Conservation (phyloP, 2,888 invertebrate species). For the Ennomos erosarius region DNA sequence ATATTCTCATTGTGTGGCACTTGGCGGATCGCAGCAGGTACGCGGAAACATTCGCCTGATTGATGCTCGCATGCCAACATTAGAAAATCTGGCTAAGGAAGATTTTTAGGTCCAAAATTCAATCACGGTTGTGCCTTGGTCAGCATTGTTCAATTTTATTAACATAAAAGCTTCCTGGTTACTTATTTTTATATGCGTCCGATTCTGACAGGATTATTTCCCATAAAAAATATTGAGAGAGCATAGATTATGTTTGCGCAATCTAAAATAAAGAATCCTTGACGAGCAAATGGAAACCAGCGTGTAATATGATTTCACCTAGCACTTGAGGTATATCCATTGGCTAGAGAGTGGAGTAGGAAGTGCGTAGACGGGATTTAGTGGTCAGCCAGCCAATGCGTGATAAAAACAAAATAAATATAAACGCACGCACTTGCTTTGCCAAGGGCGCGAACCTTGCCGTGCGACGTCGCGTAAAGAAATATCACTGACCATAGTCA, state of each 20-base stretch:
- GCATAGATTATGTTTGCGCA: slow-evolving; percentile 16
- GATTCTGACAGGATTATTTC: slow-evolving; percentile 15
- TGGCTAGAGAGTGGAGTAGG: slow-evolving; percentile 48
- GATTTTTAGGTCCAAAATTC: slow-evolving; percentile 43
- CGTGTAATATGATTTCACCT: slow-evolving; percentile 33
- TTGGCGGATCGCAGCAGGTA: slow-evolving; percentile 58
- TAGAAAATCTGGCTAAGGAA: slow-evolving; percentile 47
- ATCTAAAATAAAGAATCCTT: slow-evolving; percentile 20
- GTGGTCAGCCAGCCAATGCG: slow-evolving; percentile 58
- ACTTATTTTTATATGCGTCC: slow-evolving; percentile 7
- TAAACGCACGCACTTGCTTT: slow-evolving; percentile 56
- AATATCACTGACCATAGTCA: slow-evolving; percentile 38
- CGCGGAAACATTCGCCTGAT: slow-evolving; percentile 57
- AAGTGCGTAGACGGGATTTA: slow-evolving; percentile 54
- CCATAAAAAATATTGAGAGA: slow-evolving; percentile 10
- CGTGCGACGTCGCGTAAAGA: slow-evolving; percentile 29
- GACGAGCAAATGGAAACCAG: slow-evolving; percentile 13
- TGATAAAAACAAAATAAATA: slow-evolving; percentile 65
- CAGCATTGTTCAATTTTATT: slow-evolving; percentile 34
- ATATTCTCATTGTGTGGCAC: slow-evolving; percentile 71
- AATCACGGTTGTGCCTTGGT: slow-evolving; percentile 32
- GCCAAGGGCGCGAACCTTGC: slow-evolving; percentile 46
- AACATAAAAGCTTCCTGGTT: slow-evolving; percentile 10
- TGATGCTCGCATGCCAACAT: slow-evolving; percentile 54
- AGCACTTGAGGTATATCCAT: slow-evolving; percentile 30